Evolutionary conservation across 2,888 invertebrate genomes (phyloP), one percentile per base, ranked within the genome.

Genomic region (Crossocerus cetratus): DNA sequence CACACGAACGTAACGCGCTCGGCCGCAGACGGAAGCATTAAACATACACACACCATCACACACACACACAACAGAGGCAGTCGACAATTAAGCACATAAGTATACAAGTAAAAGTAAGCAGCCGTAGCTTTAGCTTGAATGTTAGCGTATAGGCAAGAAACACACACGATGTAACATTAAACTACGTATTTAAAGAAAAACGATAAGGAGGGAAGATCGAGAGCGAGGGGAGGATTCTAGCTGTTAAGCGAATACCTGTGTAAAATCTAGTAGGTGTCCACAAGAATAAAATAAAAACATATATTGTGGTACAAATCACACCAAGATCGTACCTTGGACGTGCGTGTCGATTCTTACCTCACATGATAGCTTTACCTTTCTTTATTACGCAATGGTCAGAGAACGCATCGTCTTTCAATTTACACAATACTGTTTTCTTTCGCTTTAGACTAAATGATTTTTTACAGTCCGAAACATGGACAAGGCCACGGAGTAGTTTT

Each of bases 181-280:
- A 88, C 83, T 86, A 89, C 88, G 86, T 89, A 90, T 89, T 88
- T 89, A 89, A 89, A 78, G 60, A 69, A 74, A 79, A 61, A 66
- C 68, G 81, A 71, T 65, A 62, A 83, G 13, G 45, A 22, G 54
- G 63, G 59, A 32, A 32, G 32, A 32, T 11, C 32, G 32, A 32
- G 32, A 32, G 32, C 32, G 65, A 61, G 64, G 57, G 71, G 84
- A 83, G 77, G 83, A 84, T 83, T 80, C 86, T 88, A 89, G 88
- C 78, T 78, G 76, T 82, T 90, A 89, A 89, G 89, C 85, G 88
- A 89, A 88, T 89, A 89, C 88, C 88, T 89, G 89, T 90, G 89
- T 90, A 90, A 89, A 89, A 89, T 88, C 88, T 88, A 89, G 89
- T 89, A 89, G 89, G 87, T 89, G 89, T 89, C 89, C 89, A 89